phyloP scores from a whole-genome alignment of 2,113 vertebrate species.

The Cnemophilus loriae region DNA sequence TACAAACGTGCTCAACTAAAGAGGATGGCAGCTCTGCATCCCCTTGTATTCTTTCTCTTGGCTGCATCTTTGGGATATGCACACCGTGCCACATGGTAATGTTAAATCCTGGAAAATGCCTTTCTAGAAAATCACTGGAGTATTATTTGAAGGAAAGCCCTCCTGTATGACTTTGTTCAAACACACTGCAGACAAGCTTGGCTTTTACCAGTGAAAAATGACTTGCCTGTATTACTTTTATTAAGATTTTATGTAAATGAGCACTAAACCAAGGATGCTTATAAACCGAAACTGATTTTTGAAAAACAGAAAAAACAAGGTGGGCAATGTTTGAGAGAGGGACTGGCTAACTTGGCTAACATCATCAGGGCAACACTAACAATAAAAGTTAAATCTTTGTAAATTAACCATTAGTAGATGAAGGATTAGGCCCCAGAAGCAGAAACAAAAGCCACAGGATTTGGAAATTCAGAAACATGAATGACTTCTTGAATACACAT shows the following conservation, averaged over 20 bases:
- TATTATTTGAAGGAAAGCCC: background rate
- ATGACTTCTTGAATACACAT: background rate
- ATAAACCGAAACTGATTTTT: background rate
- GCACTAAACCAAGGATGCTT: background rate
- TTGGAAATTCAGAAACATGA: background rate
- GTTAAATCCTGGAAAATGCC: background rate
- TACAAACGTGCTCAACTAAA: background rate
- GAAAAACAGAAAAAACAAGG: background rate
- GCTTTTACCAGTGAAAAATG: background rate
- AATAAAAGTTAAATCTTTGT: background rate
- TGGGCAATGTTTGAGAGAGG: background rate
- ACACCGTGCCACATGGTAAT: background rate
- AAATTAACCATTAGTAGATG: background rate
- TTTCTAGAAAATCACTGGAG: background rate
- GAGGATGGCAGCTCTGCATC: background rate
- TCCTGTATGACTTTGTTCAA: background rate
- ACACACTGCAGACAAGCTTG: background rate
- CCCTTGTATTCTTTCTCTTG: background rate
- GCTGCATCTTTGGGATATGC: background rate
- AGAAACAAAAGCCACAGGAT: background rate
- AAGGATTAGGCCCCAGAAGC: background rate
- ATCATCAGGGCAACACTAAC: background rate
- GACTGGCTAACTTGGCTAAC: background rate
- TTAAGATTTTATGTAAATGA: constrained; percentile 1
- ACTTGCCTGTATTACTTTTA: background rate